Base-by-base conservation (phyloP, 2,113 vertebrate species). In the Ptilorrhoa leucosticta region DNA sequence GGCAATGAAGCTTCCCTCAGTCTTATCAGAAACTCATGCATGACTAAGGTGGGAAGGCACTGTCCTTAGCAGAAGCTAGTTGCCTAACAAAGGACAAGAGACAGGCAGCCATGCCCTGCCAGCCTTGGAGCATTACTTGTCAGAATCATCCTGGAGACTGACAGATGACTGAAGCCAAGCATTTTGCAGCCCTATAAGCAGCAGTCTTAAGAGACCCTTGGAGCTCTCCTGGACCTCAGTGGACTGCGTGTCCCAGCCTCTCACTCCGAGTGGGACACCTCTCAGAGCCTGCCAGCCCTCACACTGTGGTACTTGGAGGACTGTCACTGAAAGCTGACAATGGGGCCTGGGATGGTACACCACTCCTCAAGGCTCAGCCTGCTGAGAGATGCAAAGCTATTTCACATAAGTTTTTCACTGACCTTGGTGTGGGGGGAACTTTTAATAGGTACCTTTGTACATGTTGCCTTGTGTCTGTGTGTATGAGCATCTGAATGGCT, bases 401-500 rank as follows among this genome's bases (percentile, higher is more conserved):
- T 78, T 15, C 72, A 86, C 16, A 7, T 10, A 14, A 77, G 11
- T 60, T 22, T 33, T 78, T 70, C 19, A 30, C 40, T 47, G 48
- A 54, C 20, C 24, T 63, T 1, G 1, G n/a, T 3, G 24, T 16
- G 28, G 30, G 30, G 19, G n/a, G 19, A n/a, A 30, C 54, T 63
- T 79, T 79, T 63, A 54, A 48, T 6, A 63, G 24, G 48, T 40
- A 47, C 30, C 56, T 87, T 42, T 56, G 35, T 42, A 56, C 26
- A 20, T 1, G 3, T 16, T 56, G 40, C 30, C 60, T 40, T 56
- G 30, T 64, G 28, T 54, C 57, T 54, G 23, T 24, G 19, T 39
- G 11, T 54, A 31, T 15, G 22, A 47, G 28, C 0, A 0, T 45
- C 40, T 65, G 50, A 64, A n/a, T 39, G 48, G 40, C 19, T 65